Evolutionary conservation across 2,113 vertebrate genomes (phyloP).

Genomic region (Cyprinodon brontotheroides): DNA sequence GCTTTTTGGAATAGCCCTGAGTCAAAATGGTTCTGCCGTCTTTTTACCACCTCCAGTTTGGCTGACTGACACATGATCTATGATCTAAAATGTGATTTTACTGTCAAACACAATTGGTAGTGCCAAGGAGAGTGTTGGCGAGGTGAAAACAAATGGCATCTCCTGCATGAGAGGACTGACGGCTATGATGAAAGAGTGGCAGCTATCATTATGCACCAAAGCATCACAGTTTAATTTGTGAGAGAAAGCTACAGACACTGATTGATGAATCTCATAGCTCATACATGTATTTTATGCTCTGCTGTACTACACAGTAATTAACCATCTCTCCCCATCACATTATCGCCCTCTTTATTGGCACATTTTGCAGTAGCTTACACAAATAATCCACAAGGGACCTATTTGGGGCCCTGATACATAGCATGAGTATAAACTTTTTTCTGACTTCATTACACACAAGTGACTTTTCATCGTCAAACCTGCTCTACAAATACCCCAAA

Average conservation of each 20-base stretch:
- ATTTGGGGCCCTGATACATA: constrained; percentile 14
- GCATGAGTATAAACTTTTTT: constrained; percentile 1
- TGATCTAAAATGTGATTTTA: constrained; percentile 70
- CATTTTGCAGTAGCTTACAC: constrained; percentile 12
- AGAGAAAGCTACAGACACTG: constrained; percentile 26
- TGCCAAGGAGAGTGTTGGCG: constrained; percentile 44
- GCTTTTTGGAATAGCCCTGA: constrained; percentile 56
- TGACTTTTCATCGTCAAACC: constrained; percentile 31
- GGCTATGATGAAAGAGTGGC: constrained; percentile 39
- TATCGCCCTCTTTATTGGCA: constrained; percentile 26
- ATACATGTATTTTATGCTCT: constrained; percentile 31
- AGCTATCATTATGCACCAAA: constrained; percentile 29
- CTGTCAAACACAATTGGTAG: constrained; percentile 68
- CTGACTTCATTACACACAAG: constrained; percentile 38
- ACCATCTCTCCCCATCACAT: constrained; percentile 18
- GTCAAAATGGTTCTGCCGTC: constrained; percentile 56
- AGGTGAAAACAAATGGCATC: constrained; percentile 55
- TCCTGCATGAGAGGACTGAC: constrained; percentile 24
- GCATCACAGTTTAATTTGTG: constrained; percentile 35
- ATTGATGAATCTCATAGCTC: constrained; percentile 44
- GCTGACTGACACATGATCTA: constrained; percentile 59
- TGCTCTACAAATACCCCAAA: constrained; percentile 24
- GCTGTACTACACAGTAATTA: constrained; percentile 39
- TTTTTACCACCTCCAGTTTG: constrained; percentile 35
- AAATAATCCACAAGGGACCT: constrained; percentile 24